Conservation (phyloP, 92 coral and sea anemone species). For the Actinostola sp. region DNA sequence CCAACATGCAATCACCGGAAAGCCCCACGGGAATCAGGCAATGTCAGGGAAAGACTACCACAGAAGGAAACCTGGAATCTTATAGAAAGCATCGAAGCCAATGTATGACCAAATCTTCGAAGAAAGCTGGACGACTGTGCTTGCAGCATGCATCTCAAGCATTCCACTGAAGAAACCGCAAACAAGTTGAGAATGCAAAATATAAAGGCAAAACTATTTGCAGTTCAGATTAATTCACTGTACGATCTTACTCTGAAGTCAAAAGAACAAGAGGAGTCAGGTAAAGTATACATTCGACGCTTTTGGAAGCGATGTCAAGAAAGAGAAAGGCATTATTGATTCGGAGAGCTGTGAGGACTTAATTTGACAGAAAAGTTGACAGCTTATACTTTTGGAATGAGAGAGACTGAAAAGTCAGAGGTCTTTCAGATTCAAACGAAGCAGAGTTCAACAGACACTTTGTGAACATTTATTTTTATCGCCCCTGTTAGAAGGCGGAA, state of each 20-base stretch:
- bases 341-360: constrained; percentile 42
- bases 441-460: constrained; percentile 48
- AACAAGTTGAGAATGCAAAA: constrained; percentile 46
- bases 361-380: constrained; percentile 37
- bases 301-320: constrained; percentile 34
- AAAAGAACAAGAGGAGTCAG: constrained; percentile 38
- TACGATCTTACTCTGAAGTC: constrained; percentile 36
- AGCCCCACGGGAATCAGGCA: too few species aligned
- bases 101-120: constrained; percentile 54
- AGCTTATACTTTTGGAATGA: constrained; percentile 26
- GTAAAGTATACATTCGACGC: constrained; percentile 38
- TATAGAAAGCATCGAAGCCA: constrained; percentile 43
- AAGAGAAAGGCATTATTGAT: constrained; percentile 48
- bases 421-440: background rate
- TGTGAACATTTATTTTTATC: constrained; percentile 36
- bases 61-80: background rate
- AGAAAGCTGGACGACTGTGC: constrained; percentile 43
- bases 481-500: constrained; percentile 14
- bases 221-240: constrained; percentile 36
- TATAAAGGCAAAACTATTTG: constrained; percentile 13
- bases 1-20: background rate
- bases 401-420: constrained; percentile 29
- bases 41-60: background rate
- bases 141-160: background rate
- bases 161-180: constrained; percentile 34